phyloP scores from a whole-genome alignment of 2,797 vertebrate species.

The Morus bassanus region DNA sequence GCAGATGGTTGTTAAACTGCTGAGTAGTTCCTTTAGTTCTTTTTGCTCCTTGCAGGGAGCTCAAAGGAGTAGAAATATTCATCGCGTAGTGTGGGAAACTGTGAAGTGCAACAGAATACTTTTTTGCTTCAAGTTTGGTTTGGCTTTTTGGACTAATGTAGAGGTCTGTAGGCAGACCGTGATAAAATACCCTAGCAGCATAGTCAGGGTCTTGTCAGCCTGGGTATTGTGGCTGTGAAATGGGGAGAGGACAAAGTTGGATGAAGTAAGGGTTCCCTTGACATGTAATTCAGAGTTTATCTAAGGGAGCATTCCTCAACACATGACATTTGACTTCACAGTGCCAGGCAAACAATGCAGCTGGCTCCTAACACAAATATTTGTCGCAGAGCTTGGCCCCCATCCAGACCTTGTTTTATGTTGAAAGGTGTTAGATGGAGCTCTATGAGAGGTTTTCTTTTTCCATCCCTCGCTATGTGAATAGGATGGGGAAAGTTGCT shows the following conservation, averaged over 20 bases:
- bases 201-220: neutral
- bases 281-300: neutral
- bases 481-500: neutral
- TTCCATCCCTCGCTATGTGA: neutral
- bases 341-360: neutral
- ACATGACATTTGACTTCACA: neutral
- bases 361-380: neutral
- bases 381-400: neutral
- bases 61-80: neutral
- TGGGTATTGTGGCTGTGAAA: neutral
- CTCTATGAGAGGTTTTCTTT: neutral
- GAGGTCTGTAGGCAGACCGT: fast-evolving
- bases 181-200: neutral
- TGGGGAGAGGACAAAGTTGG: neutral
- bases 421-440: neutral
- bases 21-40: neutral
- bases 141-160: neutral
- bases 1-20: neutral
- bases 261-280: neutral
- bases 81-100: neutral
- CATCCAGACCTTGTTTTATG: neutral
- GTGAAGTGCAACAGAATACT: neutral
- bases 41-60: neutral
- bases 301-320: neutral
- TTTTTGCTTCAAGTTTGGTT: neutral